Conservation (phyloP, 2,888 invertebrate genomes). For the Brassicogethes aeneus region DNA sequence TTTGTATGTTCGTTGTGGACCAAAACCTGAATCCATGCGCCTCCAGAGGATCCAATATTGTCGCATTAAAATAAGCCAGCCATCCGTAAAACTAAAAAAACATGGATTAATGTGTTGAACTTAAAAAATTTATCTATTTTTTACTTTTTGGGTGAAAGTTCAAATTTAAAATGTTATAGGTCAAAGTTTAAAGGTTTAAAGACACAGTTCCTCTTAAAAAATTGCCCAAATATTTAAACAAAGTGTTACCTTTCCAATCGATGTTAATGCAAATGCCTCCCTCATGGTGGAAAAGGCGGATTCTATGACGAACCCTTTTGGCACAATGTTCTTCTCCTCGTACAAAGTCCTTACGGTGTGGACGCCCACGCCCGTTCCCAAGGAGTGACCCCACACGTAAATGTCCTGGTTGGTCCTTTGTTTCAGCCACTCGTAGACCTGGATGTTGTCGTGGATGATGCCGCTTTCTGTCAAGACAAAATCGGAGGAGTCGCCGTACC, state of each 20-base stretch:
- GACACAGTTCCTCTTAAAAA: too few species aligned
- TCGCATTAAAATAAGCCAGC: slow-evolving; percentile 32
- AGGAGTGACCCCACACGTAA: neutral
- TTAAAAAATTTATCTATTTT: too few species aligned
- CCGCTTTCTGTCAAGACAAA: neutral
- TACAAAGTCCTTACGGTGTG: neutral
- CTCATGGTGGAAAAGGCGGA: slow-evolving; percentile 30
- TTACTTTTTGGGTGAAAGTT: too few species aligned
- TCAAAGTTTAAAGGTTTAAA: too few species aligned
- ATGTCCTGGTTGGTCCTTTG: neutral
- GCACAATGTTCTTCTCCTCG: slow-evolving; percentile 17
- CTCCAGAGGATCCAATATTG: slow-evolving; percentile 29
- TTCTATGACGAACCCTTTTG: slow-evolving; percentile 30
- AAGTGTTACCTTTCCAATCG: too few species aligned
- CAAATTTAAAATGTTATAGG: too few species aligned
- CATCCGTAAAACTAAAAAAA: slow-evolving; percentile 30
- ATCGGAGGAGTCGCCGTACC: neutral
- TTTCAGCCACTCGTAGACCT: neutral
- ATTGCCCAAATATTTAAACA: too few species aligned
- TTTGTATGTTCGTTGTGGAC: slow-evolving; percentile 25
- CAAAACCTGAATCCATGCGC: slow-evolving; percentile 31
- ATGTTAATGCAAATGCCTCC: too few species aligned
- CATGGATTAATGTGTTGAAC: too few species aligned
- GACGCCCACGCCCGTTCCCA: neutral
- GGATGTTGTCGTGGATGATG: neutral